These are phyloP conservation scores for Drosophila sproati DNA, from an alignment of 1,140 invertebrate genomes.

Conservation along the genomic window DNA sequence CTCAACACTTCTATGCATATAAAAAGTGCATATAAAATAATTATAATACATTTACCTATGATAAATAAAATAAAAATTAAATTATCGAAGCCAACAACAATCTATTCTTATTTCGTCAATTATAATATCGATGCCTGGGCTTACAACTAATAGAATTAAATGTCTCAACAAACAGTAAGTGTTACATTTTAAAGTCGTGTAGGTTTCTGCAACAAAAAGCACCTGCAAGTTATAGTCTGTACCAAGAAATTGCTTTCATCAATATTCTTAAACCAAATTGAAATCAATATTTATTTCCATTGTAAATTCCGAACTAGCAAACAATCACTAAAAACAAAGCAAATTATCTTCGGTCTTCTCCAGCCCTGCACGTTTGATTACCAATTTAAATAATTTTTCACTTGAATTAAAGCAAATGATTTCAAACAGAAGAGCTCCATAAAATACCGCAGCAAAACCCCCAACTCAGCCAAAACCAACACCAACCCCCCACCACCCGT, in stretches of 20 bases:
- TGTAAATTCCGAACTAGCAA: slow-evolving; percentile 35
- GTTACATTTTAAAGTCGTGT: too few relatives aligned
- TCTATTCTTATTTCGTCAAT: neutral
- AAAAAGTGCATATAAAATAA: slow-evolving; percentile 49
- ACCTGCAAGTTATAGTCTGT: neutral
- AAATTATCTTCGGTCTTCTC: slow-evolving; percentile 28
- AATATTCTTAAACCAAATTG: slow-evolving; percentile 65
- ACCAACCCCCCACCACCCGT: neutral
- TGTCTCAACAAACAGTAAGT: neutral
- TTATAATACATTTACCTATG: slow-evolving; percentile 25
- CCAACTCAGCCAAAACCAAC: neutral
- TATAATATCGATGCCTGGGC: too few relatives aligned
- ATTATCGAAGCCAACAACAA: slow-evolving; percentile 58
- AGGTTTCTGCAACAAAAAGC: neutral
- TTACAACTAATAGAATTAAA: too few relatives aligned
- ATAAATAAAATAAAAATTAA: slow-evolving; percentile 64
- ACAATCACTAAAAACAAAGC: slow-evolving; percentile 39
- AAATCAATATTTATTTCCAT: slow-evolving; percentile 75
- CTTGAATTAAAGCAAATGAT: slow-evolving; percentile 82
- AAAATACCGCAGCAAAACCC: slow-evolving; percentile 25
- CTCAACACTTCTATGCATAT: slow-evolving; percentile 49
- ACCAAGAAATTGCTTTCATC: slow-evolving; percentile 63
- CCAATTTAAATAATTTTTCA: slow-evolving; percentile 83
- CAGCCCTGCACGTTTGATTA: slow-evolving; percentile 70
- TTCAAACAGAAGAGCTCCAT: slow-evolving; percentile 66